A percentile compares a stretch with the other conserved stretches of the same genome.
These are phyloP conservation scores for Amblyjoppa fuscipennis DNA, from an alignment of 2,888 invertebrate genomes.

Conservation along the genomic window DNA sequence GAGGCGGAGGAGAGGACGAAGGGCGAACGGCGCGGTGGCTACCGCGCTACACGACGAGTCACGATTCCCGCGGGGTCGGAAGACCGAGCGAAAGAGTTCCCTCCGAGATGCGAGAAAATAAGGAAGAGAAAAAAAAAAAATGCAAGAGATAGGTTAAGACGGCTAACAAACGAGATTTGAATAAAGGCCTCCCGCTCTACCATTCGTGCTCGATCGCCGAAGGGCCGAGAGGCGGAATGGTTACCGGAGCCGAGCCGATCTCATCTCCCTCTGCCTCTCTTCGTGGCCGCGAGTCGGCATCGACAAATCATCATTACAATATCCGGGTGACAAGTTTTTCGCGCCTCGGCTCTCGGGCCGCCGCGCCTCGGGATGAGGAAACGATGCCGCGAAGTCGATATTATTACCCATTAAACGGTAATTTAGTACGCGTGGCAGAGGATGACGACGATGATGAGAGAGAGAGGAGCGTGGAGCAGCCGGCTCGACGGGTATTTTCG, in stretches of 20 bases:
- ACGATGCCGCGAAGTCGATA: not conserved
- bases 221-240: not conserved
- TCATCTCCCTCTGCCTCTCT: not conserved
- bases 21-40: conserved; percentile 39
- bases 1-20: conserved; percentile 28
- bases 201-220: no score
- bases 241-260: not conserved
- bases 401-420: conserved; percentile 11
- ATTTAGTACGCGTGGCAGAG: conserved; percentile 20
- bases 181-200: not conserved
- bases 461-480: conserved; percentile 55
- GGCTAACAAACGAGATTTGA: not conserved
- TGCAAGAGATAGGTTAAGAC: not conserved
- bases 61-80: conserved; percentile 41
- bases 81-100: not conserved
- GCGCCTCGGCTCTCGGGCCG: no score
- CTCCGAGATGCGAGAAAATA: conserved; percentile 21
- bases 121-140: conserved; percentile 16
- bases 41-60: conserved; percentile 56
- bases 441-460: conserved; percentile 64
- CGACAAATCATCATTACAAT: not conserved
- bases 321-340: not conserved
- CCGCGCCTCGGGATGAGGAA: not conserved
- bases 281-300: not conserved
- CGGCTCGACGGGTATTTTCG: conserved; percentile 68